Evolutionary conservation across 1,140 invertebrate species (phyloP).

Genomic region (Fopius arisanus): DNA sequence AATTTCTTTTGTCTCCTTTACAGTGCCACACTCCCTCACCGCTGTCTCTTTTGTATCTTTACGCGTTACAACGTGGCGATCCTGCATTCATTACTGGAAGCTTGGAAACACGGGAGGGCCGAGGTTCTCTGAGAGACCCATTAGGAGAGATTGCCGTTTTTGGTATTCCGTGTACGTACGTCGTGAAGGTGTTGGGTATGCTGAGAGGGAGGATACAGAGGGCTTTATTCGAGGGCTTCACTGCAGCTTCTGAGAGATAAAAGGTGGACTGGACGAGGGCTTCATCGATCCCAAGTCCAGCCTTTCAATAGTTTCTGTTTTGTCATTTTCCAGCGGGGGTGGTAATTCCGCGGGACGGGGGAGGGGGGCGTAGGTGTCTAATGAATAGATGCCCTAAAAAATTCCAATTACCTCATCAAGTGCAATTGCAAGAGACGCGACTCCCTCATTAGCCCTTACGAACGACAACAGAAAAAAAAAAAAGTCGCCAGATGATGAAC

Average conservation of each 20-base stretch:
- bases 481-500: neutral
- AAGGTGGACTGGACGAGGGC: neutral
- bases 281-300: neutral
- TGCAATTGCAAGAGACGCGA: too few relatives aligned
- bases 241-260: slow-evolving; percentile 3
- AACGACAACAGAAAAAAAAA: neutral
- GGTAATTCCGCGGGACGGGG: too few relatives aligned
- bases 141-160: slow-evolving; percentile 14
- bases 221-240: neutral
- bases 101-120: slow-evolving; percentile 1
- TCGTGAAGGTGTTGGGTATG: slow-evolving; percentile 7
- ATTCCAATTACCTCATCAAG: too few relatives aligned
- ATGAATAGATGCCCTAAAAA: too few relatives aligned
- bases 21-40: neutral
- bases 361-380: too few relatives aligned
- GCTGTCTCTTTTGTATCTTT: slow-evolving; percentile 6
- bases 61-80: slow-evolving; percentile 12
- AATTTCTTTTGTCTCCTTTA: neutral
- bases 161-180: slow-evolving; percentile 9
- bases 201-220: neutral
- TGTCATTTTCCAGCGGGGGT: too few relatives aligned
- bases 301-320: neutral
- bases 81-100: slow-evolving; percentile 8
- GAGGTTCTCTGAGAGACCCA: neutral
- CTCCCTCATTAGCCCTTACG: neutral